A percentile compares a stretch with the other conserved stretches of the same genome.
These are phyloP conservation scores for Drosophila paranaensis DNA, from an alignment of 2,888 invertebrate species.

Conservation along the genomic window DNA sequence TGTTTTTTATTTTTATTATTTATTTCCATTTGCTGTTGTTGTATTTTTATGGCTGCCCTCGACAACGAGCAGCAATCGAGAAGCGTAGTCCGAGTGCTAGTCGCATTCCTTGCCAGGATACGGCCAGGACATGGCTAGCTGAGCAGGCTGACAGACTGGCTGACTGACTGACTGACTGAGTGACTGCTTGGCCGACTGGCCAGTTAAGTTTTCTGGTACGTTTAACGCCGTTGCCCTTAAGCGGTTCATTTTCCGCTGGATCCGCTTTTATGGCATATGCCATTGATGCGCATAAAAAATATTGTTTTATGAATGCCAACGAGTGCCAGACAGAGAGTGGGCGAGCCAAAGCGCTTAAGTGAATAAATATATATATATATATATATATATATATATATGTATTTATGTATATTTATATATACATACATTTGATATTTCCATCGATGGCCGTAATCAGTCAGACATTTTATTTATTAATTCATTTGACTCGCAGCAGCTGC, in stretches of 20 bases:
- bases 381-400: slow-evolving; percentile 15
- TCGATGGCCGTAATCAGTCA: slow-evolving; percentile 64
- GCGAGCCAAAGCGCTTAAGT: slow-evolving; percentile 3
- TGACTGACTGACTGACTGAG: neutral
- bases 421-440: slow-evolving; percentile 10
- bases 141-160: neutral
- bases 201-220: slow-evolving; percentile 69
- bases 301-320: slow-evolving; percentile 61
- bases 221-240: slow-evolving; percentile 62
- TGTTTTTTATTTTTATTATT: slow-evolving; percentile 18
- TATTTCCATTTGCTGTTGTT: slow-evolving; percentile 15
- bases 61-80: slow-evolving; percentile 9
- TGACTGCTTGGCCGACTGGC: slow-evolving; percentile 22
- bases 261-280: slow-evolving; percentile 69
- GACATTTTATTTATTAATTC: slow-evolving; percentile 36
- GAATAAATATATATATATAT: neutral
- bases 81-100: slow-evolving; percentile 7
- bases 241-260: slow-evolving; percentile 72
- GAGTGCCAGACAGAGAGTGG: slow-evolving; percentile 30
- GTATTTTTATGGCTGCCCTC: slow-evolving; percentile 11
- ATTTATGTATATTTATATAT: slow-evolving; percentile 25
- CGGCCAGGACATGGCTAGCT: slow-evolving; percentile 11
- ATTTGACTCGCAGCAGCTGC: slow-evolving; percentile 19
- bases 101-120: slow-evolving; percentile 12
- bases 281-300: slow-evolving; percentile 65